Evolutionary conservation across 2,797 vertebrate genomes (phyloP), one percentile per base, ranked within the genome.

Genomic region (Enteromius treurensis): DNA sequence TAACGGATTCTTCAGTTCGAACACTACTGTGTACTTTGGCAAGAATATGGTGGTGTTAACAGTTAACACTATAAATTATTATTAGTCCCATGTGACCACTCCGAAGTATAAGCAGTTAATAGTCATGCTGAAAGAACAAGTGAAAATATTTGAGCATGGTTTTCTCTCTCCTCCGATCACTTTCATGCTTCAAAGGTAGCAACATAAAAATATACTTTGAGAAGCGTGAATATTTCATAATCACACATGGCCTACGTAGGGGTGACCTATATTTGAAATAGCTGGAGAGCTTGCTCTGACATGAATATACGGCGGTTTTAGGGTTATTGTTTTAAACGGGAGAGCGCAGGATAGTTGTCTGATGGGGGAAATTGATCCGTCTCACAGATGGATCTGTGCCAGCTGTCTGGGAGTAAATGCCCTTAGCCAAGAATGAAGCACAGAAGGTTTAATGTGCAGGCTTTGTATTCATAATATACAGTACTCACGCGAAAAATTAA

Each of bases 131-230:
- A 74, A 64, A 53, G 19, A 74, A 45, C 60, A 77, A 77, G 47
- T 42, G 42, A 85, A 29, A 76, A 64, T 79, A 76, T 69, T 77
- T 32, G 65, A 70, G 65, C 89, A 80, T 86, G 73, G 86, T 64
- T 42, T 80, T n/a, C 19, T 60, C 26, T 64, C 81, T 70, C 17
- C 32, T 78, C 81, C 65, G 80, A 87, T 90, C 88, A 82, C 89
- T 84, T 85, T 84, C 80, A 75, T 86, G 88, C 91, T 88, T 87
- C 77, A 78, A 85, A 90, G 85, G 85, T 79, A 82, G 88, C 87
- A 89, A 92, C 92, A 95, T 86, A 87, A 89, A 94, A 95, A 94
- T 93, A 92, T 93, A 93, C 93, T 94, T 92, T 92, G 91, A 90
- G 77, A 79, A 79, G 71, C 77, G 84, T 94, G 91, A 94, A 94